Base-by-base conservation (phyloP, 2,888 invertebrate species). In the Tortricodes alternella region DNA sequence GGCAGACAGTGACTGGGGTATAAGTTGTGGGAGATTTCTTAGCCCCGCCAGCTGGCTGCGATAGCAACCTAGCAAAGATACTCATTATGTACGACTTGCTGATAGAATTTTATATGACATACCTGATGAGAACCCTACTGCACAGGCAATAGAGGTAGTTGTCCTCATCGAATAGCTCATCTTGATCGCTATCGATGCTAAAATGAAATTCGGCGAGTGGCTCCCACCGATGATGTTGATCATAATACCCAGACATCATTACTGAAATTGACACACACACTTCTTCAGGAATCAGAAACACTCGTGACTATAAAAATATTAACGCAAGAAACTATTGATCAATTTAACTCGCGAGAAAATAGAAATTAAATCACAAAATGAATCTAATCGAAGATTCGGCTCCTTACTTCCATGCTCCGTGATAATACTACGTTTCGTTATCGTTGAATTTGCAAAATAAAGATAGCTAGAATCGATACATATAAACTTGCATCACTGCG, bases 91-190 rank as follows among this genome's bases (percentile, higher is more conserved):
- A n/a, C n/a, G n/a, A n/a, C n/a, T n/a, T n/a, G n/a, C n/a, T 8
- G 29, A 16, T 16, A 11, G 1, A 29, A 11, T 8, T 29, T 1
- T 11, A n/a, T 5, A 23, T 18, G n/a, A 53, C 85, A 85, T 89
- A 94, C 95, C 93, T 92, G 72, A 94, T 91, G 72, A 93, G 93
- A 61, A 93, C 93, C 81, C 95, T 91, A 79, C 94, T 94, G 80
- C 94, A 95, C 61, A 94, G 89, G 80, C 94, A 94, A 73, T 93
- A 93, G 66, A 94, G 88, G 70, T 91, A 92, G 70, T 92, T 92
- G 43, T 91, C 85, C 56, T 86, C 80, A 59, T 85, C 78, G 53
- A 68, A 66, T 16, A 76, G 71, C 18, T 80, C 77, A 56, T 78
- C 76, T 62, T 79, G 76, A 57, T 90, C 85, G 48, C 73, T 71